A percentile compares a stretch with the other conserved stretches of the same genome.
phyloP scores from a whole-genome alignment of 1,140 invertebrate species.

The Schlechtendalia chinensis region DNA sequence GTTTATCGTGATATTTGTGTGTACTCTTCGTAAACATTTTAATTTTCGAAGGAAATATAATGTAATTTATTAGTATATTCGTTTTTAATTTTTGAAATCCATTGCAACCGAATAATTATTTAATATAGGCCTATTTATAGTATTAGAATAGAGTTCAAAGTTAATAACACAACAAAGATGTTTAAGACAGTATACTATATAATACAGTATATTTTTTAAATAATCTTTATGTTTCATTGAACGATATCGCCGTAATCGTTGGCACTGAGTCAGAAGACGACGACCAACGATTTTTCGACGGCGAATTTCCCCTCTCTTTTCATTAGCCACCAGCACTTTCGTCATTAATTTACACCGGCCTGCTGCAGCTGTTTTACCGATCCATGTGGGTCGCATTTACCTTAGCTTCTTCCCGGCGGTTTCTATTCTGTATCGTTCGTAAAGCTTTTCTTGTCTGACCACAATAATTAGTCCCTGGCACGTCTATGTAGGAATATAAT shows the following conservation, averaged over 20 bases:
- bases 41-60: too few relatives aligned
- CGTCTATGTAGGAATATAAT: conserved; percentile 8
- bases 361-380: conserved; percentile 2
- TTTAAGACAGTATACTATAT: too few relatives aligned
- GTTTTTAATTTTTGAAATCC: too few relatives aligned
- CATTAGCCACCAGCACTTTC: conserved; percentile 24
- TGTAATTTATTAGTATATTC: too few relatives aligned
- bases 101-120: too few relatives aligned
- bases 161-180: too few relatives aligned
- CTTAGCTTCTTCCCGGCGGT: background rate
- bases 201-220: too few relatives aligned
- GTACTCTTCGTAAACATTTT: too few relatives aligned
- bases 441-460: background rate
- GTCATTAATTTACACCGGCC: conserved; percentile 31
- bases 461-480: conserved; percentile 1
- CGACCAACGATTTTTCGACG: conserved; percentile 17
- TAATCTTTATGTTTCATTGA: too few relatives aligned
- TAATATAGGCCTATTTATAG: too few relatives aligned
- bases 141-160: too few relatives aligned
- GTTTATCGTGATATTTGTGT: too few relatives aligned
- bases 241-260: background rate
- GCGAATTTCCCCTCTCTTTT: background rate
- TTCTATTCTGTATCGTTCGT: background rate
- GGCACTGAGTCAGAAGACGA: background rate
- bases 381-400: background rate